Conservation (phyloP, 64 coral and sea anemone genomes). For the Stichodactyla helianthus region DNA sequence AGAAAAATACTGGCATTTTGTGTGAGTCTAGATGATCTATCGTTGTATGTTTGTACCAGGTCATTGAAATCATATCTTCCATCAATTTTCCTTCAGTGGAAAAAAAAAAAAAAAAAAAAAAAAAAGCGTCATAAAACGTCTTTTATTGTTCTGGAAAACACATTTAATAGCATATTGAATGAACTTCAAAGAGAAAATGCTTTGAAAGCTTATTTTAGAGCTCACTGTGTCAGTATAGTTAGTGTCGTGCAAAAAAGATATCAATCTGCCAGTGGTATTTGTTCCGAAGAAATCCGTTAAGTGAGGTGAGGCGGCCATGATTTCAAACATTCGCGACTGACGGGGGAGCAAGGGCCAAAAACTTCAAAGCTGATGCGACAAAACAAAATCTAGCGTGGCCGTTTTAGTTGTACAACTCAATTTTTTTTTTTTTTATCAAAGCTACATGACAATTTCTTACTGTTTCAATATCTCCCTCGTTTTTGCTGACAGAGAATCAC, state of each 20-base stretch:
- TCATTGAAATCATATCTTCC: background rate
- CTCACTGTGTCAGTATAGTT: background rate
- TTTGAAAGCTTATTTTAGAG: background rate
- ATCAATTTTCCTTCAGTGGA: background rate
- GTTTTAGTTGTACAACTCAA: no score
- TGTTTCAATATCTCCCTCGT: background rate
- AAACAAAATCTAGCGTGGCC: no score
- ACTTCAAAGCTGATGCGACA: no score
- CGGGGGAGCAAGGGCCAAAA: background rate
- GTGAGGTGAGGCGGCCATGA: background rate
- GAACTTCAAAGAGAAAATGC: background rate
- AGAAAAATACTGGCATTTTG: background rate
- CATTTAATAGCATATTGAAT: background rate
- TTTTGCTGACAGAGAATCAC: background rate
- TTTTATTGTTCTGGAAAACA: background rate
- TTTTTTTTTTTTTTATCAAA: no score
- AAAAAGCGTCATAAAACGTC: background rate
- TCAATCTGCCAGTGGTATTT: background rate
- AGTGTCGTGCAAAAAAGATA: background rate
- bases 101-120: background rate
- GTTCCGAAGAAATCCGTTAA: background rate
- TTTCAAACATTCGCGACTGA: background rate
- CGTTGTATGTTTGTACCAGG: background rate
- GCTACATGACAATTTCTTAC: background rate
- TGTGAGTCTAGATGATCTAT: background rate